Conservation (phyloP, 2,888 invertebrate genomes). For the Oasisia sp. region DNA sequence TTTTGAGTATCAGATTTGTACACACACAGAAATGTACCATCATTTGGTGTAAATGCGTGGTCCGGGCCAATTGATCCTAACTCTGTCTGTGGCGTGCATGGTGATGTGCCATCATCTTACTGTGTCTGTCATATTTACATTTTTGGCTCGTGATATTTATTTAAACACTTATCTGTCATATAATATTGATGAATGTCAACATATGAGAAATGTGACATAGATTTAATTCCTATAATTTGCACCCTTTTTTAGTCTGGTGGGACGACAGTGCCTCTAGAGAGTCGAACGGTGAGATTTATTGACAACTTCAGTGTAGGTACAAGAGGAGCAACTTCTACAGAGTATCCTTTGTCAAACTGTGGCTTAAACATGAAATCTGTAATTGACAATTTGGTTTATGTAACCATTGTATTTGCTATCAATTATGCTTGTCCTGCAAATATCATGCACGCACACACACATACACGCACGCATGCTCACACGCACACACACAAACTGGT, state of each 20-base stretch:
- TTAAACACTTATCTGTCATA: background rate
- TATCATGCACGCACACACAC: no score
- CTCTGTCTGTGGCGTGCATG: no score
- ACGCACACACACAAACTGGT: no score
- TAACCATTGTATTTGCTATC: no score
- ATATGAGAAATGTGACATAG: background rate
- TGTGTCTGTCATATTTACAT: background rate
- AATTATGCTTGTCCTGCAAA: no score
- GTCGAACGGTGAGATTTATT: slow-evolving; percentile 96
- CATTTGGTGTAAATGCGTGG: no score
- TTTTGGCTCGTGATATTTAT: background rate
- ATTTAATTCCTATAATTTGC: background rate
- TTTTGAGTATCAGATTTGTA: no score
- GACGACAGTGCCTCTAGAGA: slow-evolving; percentile 95
- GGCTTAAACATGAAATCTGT: background rate
- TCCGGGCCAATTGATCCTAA: no score
- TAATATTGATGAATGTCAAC: background rate
- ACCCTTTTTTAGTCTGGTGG: slow-evolving; percentile 74
- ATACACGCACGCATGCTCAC: no score
- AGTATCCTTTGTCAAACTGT: slow-evolving; percentile 68
- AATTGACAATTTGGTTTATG: no score
- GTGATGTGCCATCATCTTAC: no score
- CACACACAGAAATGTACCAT: no score
- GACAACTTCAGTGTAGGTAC: slow-evolving; percentile 99
- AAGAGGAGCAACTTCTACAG: slow-evolving; percentile 92